Conservation (phyloP, 2,888 invertebrate genomes). For the Clusia tigrina region DNA sequence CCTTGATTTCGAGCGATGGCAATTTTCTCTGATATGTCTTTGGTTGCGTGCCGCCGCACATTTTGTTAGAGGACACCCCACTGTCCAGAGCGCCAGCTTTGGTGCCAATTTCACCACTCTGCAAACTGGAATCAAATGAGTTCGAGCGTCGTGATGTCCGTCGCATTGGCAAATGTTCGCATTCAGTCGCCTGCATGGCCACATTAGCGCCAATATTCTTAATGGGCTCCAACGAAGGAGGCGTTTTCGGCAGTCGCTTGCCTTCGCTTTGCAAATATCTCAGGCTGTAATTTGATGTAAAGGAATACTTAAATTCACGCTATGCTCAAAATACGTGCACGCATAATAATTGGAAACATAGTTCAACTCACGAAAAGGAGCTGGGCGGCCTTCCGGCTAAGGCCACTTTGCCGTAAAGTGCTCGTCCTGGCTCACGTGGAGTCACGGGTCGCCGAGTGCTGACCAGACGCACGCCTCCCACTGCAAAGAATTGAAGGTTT, state of each 20-base stretch:
- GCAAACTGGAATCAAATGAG: constrained; percentile 41
- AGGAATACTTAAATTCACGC: not conserved
- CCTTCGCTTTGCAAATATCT: constrained; percentile 69
- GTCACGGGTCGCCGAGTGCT: constrained; percentile 87
- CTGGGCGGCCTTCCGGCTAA: constrained; percentile 74
- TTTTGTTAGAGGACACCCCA: not conserved
- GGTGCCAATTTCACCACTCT: constrained; percentile 34
- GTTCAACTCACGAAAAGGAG: constrained; percentile 72
- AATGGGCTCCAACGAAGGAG: constrained; percentile 57
- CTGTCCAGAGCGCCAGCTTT: not conserved
- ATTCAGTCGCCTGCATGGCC: constrained; percentile 9
- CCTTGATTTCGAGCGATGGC: constrained; percentile 39
- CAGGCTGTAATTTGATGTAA: constrained; percentile 66
- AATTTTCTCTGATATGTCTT: constrained; percentile 35
- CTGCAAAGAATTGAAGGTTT: no score
- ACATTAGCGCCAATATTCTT: not conserved
- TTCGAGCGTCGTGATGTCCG: constrained; percentile 37
- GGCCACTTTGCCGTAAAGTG: constrained; percentile 73
- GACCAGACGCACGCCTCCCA: constrained; percentile 65
- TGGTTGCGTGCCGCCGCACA: constrained; percentile 19
- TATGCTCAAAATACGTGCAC: not conserved
- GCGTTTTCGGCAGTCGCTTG: constrained; percentile 62
- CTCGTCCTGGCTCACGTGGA: constrained; percentile 80
- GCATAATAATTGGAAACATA: not conserved
- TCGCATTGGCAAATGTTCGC: constrained; percentile 24